Conservation (phyloP, 2,888 invertebrate species). For the Lasioglossum figueresi region DNA sequence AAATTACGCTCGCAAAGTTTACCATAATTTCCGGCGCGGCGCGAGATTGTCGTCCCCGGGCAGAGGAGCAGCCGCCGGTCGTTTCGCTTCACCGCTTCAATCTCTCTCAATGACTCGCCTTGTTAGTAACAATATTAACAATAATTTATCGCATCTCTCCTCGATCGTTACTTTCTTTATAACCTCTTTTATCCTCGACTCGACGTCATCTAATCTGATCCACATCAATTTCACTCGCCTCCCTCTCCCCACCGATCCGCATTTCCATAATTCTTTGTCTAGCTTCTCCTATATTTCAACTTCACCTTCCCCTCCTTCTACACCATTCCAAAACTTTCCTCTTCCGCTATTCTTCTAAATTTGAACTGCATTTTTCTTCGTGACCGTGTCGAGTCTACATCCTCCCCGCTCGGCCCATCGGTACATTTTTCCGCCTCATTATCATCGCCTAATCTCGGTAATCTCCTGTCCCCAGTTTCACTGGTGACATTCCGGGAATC, state of each 20-base stretch:
- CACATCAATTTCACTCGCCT: not conserved
- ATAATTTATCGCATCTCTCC: not conserved
- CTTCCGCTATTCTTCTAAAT: constrained; percentile 1
- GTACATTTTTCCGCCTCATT: not conserved
- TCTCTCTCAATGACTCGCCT: not conserved
- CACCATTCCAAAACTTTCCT: not conserved
- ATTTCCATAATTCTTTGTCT: constrained; percentile 9
- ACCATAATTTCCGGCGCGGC: constrained; percentile 13
- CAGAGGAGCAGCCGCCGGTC: not conserved
- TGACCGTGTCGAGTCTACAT: not conserved
- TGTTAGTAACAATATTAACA: not conserved
- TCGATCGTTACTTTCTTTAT: not conserved
- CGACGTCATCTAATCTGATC: not conserved
- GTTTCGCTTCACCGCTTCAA: not conserved
- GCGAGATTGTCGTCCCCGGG: constrained; percentile 43
- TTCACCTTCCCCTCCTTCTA: not conserved
- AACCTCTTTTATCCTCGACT: not conserved
- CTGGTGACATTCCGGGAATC: not conserved
- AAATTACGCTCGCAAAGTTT: constrained; percentile 50
- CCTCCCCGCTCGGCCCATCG: not conserved
- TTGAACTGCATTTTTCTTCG: not conserved
- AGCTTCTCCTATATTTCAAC: not conserved
- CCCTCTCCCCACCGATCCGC: not conserved
- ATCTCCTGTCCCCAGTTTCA: not conserved
- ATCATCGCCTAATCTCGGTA: not conserved